Base-by-base conservation (phyloP, 2,888 invertebrate genomes). In the Nineta flava region DNA sequence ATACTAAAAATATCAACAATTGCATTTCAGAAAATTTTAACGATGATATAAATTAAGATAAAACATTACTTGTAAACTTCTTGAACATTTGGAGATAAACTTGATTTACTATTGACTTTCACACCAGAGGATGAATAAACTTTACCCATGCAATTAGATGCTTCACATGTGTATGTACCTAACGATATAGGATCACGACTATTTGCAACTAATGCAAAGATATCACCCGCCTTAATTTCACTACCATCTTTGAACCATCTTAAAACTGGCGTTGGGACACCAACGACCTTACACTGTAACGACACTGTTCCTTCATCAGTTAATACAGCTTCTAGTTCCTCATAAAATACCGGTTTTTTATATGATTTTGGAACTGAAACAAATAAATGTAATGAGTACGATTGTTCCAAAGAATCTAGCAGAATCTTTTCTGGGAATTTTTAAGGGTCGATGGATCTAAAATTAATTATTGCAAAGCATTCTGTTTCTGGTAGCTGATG, bases 231-330 rank as follows among this genome's bases (percentile, higher is more conserved):
- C 64, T 84, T 85, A 55, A 91, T 91, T 65, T 88, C 88, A 54
- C 82, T 79, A 52, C 84, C 83, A 65, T 90, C 91, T 72, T 91
- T 85, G 64, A 79, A 84, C 83, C 83, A 83, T 56, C 72, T 69
- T 42, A 79, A 60, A 13, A 73, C 64, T 0, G 80, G 80, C 1
- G 88, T 87, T 2, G 92, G 91, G n/a, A 88, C 85, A 13, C 91
- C 91, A 48, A 90, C 81, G 16, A 90, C 90, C 65, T 92, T 92
- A 65, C 93, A 93, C 65, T 91, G 90, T 54, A 94, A 70, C 0
- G 88, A 87, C 10, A 93, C 93, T 0, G 87, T 87, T 41, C 92
- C 92, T 57, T 86, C 84, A 62, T 87, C 86, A 0, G 90, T 91
- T 31, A 90, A 74, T 52, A 88, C 72, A 2, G 91, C 87, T 31